A percentile compares a stretch with the other conserved stretches of the same genome.
These are phyloP conservation scores for Tadarida brasiliensis DNA, from an alignment of 2,797 vertebrate species.

Conservation along the genomic window DNA sequence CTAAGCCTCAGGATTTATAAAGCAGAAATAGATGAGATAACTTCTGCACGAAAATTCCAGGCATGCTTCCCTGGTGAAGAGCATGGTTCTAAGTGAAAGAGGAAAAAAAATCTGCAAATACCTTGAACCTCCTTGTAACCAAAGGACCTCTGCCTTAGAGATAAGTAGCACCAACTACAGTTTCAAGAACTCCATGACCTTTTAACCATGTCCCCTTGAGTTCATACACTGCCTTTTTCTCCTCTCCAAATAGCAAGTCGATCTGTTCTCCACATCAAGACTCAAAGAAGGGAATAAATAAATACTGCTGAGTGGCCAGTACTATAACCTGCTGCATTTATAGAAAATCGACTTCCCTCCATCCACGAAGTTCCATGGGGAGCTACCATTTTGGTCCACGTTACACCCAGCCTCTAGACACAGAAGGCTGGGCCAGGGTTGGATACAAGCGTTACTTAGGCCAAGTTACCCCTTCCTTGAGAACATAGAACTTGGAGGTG, in stretches of 20 bases:
- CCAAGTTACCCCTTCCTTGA: background rate
- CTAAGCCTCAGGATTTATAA: background rate
- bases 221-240: background rate
- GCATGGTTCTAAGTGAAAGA: background rate
- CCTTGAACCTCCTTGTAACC: background rate
- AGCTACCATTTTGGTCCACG: background rate
- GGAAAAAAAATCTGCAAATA: background rate
- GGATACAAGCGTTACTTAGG: background rate
- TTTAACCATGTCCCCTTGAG: background rate
- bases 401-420: background rate
- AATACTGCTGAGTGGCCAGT: background rate
- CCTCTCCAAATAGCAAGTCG: background rate
- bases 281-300: background rate
- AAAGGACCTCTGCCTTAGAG: background rate
- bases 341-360: background rate
- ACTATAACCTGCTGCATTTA: background rate
- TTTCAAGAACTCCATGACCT: background rate
- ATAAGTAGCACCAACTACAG: background rate
- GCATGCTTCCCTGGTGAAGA: background rate
- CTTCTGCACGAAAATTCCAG: background rate
- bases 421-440: background rate
- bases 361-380: background rate
- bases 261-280: background rate
- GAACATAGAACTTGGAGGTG: background rate
- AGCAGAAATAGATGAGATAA: background rate